phyloP scores from a whole-genome alignment of 2,113 vertebrate genomes.

The Hemiscyllium ocellatum region DNA sequence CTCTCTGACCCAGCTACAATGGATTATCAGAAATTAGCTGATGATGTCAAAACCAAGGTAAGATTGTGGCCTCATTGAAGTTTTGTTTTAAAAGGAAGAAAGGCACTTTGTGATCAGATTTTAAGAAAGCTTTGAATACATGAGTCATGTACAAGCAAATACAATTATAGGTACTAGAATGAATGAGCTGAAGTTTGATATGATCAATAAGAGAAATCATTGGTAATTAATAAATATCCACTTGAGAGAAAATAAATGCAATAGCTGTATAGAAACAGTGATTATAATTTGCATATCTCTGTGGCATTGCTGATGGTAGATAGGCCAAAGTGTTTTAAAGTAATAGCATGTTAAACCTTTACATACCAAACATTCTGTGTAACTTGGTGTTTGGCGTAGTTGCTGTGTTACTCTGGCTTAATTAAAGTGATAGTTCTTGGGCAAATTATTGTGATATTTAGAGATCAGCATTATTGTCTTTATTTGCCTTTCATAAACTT shows the following conservation, averaged over 20 bases:
- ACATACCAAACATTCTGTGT: too few relatives aligned
- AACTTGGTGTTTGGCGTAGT: neutral
- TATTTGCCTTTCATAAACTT: neutral
- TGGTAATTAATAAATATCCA: neutral
- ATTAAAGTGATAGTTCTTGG: neutral
- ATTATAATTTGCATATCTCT: neutral
- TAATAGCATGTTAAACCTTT: neutral
- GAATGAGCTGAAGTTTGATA: neutral
- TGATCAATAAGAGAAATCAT: neutral
- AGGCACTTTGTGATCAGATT: neutral
- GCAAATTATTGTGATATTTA: neutral
- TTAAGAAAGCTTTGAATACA: neutral
- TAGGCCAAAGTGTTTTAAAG: neutral
- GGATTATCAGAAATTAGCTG: constrained; percentile 57
- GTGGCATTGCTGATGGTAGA: neutral
- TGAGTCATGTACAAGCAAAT: neutral
- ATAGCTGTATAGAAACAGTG: neutral
- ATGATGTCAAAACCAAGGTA: constrained; percentile 74
- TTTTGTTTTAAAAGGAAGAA: neutral
- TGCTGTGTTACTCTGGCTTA: neutral
- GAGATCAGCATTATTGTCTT: neutral
- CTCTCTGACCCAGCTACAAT: constrained; percentile 60
- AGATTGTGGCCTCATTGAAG: neutral
- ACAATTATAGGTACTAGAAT: neutral
- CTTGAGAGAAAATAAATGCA: neutral